Conservation (phyloP, 2,113 vertebrate species). For the Siniperca knerii region DNA sequence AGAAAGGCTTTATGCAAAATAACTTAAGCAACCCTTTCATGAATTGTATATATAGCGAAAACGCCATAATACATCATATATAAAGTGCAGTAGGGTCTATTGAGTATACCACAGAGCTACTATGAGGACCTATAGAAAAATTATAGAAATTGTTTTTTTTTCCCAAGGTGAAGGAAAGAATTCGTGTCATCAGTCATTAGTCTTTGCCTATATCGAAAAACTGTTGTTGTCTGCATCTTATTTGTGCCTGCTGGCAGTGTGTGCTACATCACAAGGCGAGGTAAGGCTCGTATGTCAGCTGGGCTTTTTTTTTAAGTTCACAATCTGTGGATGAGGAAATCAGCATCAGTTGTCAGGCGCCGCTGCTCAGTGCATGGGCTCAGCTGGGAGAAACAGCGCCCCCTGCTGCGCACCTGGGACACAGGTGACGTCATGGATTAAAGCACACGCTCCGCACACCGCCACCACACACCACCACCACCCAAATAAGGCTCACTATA, state of each 20-base stretch:
- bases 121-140: background rate
- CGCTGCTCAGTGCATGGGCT: conserved; percentile 7
- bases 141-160: background rate
- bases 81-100: background rate
- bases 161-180: background rate
- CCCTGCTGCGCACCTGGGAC: conserved; percentile 73
- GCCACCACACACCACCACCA: background rate
- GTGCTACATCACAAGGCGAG: conserved; percentile 8
- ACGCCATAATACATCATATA: conserved; percentile 13
- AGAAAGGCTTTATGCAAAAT: conserved; percentile 13
- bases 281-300: conserved; percentile 25
- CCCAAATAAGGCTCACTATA: background rate
- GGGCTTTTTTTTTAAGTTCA: conserved; percentile 41
- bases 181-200: background rate
- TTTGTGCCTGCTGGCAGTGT: background rate
- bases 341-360: conserved; percentile 66
- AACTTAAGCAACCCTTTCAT: conserved; percentile 14
- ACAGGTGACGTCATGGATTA: conserved; percentile 80
- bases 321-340: conserved; percentile 41
- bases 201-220: background rate
- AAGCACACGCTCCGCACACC: background rate
- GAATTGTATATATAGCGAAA: background rate
- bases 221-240: background rate
- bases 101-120: background rate
- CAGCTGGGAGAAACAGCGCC: conserved; percentile 72